Evolutionary conservation across 2,797 vertebrate genomes (phyloP), one percentile per base, ranked within the genome.

Genomic region (Malurus splendens): DNA sequence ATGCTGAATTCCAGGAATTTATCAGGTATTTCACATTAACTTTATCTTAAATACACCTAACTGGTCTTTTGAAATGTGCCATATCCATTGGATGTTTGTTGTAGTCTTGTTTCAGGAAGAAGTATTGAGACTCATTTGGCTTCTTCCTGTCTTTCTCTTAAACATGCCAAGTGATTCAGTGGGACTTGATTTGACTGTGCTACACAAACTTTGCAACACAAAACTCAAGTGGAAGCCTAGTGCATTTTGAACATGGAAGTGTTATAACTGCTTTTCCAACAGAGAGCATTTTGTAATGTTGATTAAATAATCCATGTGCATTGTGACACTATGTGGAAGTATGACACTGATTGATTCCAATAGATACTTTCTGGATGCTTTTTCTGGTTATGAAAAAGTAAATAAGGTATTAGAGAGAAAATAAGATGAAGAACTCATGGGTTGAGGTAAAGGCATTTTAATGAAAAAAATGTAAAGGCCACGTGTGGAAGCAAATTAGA

Each of bases 21-120:
- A 82, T 66, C 77, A 96, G 97, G 97, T 97, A 95, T 50, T 71
- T 81, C 52, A 61, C 16, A 41, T 42, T 42, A 45, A 45, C 12
- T 16, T 75, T 75, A 30, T 39, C n/a, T 47, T 71, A 82, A 77
- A 62, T 42, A 16, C 14, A 45, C 9, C 18, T 68, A 19, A 33
- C 6, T 27, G 9, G 45, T 79, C 45, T 90, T 86, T 27, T 66
- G 39, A 79, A 88, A 47, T 24, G 12, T 82, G 20, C 27, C 23
- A 14, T 32, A 7, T 70, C 33, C 12, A 6, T 0, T 66, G 15
- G 14, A 32, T 82, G 12, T 59, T 88, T 73, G 33, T n/a, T 85
- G 54, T 41, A 85, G 51, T 54, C 33, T 82, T 76, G 45, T 61
- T 89, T 65, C 36, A 56, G 60, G 54, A 79, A 33, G 18, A 62